Evolutionary conservation across 2,888 invertebrate species (phyloP).

Genomic region (Reticulitermes lucifugus): DNA sequence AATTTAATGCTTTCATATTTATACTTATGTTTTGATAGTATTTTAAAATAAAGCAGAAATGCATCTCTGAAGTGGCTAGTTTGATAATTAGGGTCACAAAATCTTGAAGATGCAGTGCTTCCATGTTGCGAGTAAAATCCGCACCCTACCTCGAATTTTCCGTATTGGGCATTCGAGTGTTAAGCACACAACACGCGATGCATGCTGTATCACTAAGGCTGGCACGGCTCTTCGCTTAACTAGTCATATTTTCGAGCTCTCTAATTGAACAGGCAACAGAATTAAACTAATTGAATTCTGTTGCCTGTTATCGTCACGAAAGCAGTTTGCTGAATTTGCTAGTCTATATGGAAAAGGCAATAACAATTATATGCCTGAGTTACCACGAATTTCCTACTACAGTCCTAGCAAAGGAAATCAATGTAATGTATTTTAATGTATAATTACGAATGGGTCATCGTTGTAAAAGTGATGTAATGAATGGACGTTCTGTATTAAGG

Average conservation of each 20-base stretch:
- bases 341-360: constrained; percentile 26
- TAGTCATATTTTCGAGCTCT: constrained; percentile 23
- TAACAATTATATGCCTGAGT: constrained; percentile 23
- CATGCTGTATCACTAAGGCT: background rate
- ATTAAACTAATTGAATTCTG: constrained; percentile 29
- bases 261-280: constrained; percentile 24
- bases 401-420: constrained; percentile 19
- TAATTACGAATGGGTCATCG: too few relatives aligned
- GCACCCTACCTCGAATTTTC: background rate
- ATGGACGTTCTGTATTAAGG: background rate
- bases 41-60: too few relatives aligned
- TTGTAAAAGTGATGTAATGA: background rate
- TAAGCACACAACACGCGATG: background rate
- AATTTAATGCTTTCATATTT: too few relatives aligned
- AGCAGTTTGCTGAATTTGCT: constrained; percentile 24
- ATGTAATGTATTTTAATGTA: background rate
- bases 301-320: constrained; percentile 15
- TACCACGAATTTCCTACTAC: constrained; percentile 18
- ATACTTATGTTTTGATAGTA: too few relatives aligned
- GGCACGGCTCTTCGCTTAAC: background rate
- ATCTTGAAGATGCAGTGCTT: background rate
- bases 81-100: background rate
- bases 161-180: background rate
- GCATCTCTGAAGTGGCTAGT: too few relatives aligned
- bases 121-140: background rate